Evolutionary conservation across 2,888 invertebrate genomes (phyloP), one percentile per base, ranked within the genome.

Genomic region (Pomacea canaliculata): DNA sequence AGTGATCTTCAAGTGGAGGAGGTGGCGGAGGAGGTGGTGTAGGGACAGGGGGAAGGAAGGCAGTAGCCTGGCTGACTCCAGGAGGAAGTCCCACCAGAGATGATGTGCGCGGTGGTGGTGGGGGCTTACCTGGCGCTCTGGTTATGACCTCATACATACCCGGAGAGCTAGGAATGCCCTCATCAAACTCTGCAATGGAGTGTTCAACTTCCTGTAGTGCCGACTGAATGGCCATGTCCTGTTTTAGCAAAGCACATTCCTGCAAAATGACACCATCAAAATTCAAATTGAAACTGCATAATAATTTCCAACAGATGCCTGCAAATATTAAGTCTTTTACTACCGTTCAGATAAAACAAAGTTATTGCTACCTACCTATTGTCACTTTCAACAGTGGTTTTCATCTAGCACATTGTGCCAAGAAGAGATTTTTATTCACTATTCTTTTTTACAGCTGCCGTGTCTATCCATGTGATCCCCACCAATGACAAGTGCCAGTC

Each of bases 1-100:
- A n/a, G 23, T 27, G 12, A 13, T 8, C 76, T 13, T 69, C 73
- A 46, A 80, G 73, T 48, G 83, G 83, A 60, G 85, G 83, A n/a
- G 83, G 82, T 16, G 78, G 76, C 16, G 83, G 81, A 48, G 82
- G 76, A 13, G 79, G 76, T 46, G 71, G 71, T 77, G 18, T 75
- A 72, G 19, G 80, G 80, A 19, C 79, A 23, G 59, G 51, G 80
- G 49, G 77, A 27, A 27, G 60, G 62, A 27, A 81, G 76, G 67
- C 71, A 16, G 71, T 62, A 18, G 71, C 63, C 48, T 60, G 71
- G 37, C 67, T 49, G 69, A 56, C 23, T 23, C 51, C 72, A 63
- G 37, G 59, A 16, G 76, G 67, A 16, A 67, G 62, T 19, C 51
- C 19, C 18, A 46, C 59, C 19, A 65, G 70, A 16, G 74, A 74